Base-by-base conservation (phyloP, 2,888 invertebrate species). In the Ischnus inquisitorius region DNA sequence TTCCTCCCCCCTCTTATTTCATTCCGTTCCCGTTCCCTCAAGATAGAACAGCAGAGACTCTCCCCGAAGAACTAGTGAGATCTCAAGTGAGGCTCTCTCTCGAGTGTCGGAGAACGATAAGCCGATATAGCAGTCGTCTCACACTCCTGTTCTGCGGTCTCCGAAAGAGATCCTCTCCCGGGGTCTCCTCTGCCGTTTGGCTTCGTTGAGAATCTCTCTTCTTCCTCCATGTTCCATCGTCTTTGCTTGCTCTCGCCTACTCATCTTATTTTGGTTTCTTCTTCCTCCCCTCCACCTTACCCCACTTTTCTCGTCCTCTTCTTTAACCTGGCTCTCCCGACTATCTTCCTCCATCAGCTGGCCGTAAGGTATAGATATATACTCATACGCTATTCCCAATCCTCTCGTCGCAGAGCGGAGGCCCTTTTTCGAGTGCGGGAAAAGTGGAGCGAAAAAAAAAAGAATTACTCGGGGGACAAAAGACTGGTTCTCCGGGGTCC, bases 71-170 rank as follows among this genome's bases (percentile, higher is more conserved):
- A 57, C 57, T 57, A 57, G 64, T 64, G 64, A 75, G 46, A 48
- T 48, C 48, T 75, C 48, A 43, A 64, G 43, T 19, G 57, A 28
- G 72, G 28, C 60, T 62, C 74, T 62, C 72, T 74, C 72, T 74
- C 46, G 62, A 74, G 46, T 62, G 62, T 62, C 6, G 25, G 60
- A 75, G 48, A 48, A 75, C 74, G 74, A 75, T 75, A 75, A 75
- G 74, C 74, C 74, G 64, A 75, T 64, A 57, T 51, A 34, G 34
- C 34, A 46, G 46, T 74, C 74, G 46, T 74, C 74, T 64, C 74
- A 34, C 46, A 19, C 64, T 64, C 48, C 14, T 46, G 57, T 25
- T 8, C 6, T 34, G 34, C 60, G 43, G 19, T 43, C 19, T 34
- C 22, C 64, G 48, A 75, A 75, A 64, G 48, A 48, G 48, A 48